Percentiles rank a stretch among this genome's conserved stretches.
These are phyloP conservation scores for Danio tinwini DNA, from an alignment of 2,797 vertebrate species.

Conservation along the genomic window DNA sequence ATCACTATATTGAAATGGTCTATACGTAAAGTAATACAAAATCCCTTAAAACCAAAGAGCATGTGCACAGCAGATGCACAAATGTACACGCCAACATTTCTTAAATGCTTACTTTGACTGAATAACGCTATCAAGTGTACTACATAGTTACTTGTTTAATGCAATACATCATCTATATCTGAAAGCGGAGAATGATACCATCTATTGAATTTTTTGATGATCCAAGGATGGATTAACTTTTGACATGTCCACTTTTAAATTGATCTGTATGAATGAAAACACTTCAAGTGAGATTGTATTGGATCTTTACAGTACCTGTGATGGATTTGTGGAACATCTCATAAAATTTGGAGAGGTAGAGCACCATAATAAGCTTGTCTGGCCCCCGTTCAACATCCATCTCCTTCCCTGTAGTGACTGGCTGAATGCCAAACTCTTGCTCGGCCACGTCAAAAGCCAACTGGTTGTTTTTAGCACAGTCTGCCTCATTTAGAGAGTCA, in stretches of 20 bases:
- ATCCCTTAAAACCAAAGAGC: neutral
- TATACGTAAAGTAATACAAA: too few relatives aligned
- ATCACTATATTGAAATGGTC: too few relatives aligned
- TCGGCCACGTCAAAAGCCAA: constrained; percentile 91
- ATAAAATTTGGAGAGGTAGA: constrained; percentile 95
- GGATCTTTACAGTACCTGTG: constrained; percentile 72
- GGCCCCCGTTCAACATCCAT: constrained; percentile 83
- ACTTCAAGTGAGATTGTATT: too few relatives aligned
- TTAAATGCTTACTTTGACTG: neutral
- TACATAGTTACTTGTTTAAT: neutral
- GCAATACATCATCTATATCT: neutral
- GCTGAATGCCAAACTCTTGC: constrained; percentile 89
- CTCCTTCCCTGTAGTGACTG: constrained; percentile 89
- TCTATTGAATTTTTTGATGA: neutral
- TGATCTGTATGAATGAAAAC: too few relatives aligned
- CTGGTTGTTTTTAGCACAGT: constrained; percentile 89
- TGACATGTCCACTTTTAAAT: too few relatives aligned
- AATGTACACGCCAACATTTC: constrained; percentile 19
- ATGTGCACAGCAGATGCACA: constrained; percentile 5
- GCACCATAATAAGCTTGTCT: constrained; percentile 94
- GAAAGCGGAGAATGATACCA: neutral
- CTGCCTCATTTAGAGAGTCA: constrained; percentile 85
- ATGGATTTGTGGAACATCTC: constrained; percentile 87
- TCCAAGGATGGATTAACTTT: neutral
- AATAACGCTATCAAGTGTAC: neutral